Base-by-base conservation (phyloP, 1,140 invertebrate genomes). In the Tetramorium simillimum region DNA sequence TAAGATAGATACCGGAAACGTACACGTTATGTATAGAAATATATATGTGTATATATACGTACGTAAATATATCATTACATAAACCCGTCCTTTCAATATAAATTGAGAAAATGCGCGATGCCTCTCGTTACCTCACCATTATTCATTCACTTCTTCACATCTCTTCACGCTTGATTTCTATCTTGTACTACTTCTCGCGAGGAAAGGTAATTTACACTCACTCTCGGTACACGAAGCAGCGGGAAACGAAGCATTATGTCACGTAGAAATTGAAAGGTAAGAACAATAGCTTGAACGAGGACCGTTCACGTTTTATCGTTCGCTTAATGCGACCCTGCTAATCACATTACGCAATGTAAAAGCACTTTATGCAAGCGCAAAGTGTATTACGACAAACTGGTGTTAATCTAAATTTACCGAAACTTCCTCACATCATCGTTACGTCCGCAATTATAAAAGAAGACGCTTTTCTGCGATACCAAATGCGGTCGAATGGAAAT, bases 341-440 rank as follows among this genome's bases (percentile, higher is more conserved):
- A 84, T 84, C 14, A 7, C 9, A 75, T 84, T 75, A 73, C 9
- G 40, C 53, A 62, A 60, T 46, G 16, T 46, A 82, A 84, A 75
- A 84, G 69, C 53, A 58, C 80, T 82, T 82, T 60, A 18, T 73
- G 14, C 12, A 46, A 60, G 37, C 62, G 40, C 18, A 73, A 56
- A 82, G 16, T 82, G 21, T 16, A 58, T 73, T 43, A 63, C n/a
- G 24, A 75, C 7, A 53, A 21, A 60, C 40, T 16, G 9, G 18
- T 28, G 33, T 84, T 84, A 37, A 33, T 40, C 40, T 62, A 28
- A 84, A 84, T 60, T 84, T 10, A 16, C 2, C 24, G 24, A 75
- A 73, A 70, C n/a, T 33, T 33, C 43, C 12, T 24, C 58, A 58
- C 1, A 49, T 62, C 2, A 62, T 33, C 33, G 33, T 33, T 33